These are phyloP conservation scores for Chaenocephalus aceratus DNA, from an alignment of 2,113 vertebrate genomes.

Conservation along the genomic window DNA sequence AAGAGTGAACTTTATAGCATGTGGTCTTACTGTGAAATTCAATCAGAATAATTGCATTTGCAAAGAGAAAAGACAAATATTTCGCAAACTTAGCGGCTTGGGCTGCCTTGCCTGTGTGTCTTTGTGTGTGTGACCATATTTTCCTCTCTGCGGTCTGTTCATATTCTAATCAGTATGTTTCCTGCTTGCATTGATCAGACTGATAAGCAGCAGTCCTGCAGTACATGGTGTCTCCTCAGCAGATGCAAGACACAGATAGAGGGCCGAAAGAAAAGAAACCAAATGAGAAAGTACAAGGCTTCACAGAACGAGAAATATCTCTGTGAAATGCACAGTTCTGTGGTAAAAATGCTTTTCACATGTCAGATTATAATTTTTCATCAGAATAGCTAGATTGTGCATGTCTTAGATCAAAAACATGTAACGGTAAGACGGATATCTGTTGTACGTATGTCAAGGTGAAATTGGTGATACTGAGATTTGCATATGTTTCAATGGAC, in stretches of 20 bases:
- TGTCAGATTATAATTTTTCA: neutral
- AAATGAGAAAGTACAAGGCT: slow-evolving; percentile 25
- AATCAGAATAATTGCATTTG: slow-evolving; percentile 31
- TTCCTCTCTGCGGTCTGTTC: slow-evolving; percentile 74
- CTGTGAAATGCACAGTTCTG: neutral
- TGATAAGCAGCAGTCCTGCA: slow-evolving; percentile 60
- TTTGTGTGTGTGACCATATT: slow-evolving; percentile 27
- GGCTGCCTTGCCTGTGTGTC: neutral
- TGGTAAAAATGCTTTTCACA: neutral
- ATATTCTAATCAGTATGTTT: slow-evolving; percentile 74
- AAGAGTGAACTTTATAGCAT: slow-evolving; percentile 29
- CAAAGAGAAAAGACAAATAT: slow-evolving; percentile 42
- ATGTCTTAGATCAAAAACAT: neutral
- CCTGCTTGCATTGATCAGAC: slow-evolving; percentile 70
- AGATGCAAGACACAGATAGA: slow-evolving; percentile 64
- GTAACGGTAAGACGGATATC: neutral
- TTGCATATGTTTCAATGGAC: neutral
- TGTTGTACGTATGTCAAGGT: neutral
- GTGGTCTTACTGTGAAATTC: slow-evolving; percentile 44
- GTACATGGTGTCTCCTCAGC: slow-evolving; percentile 64
- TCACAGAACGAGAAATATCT: slow-evolving; percentile 25
- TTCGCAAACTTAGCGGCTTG: neutral
- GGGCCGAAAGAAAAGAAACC: slow-evolving; percentile 30
- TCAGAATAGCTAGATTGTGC: neutral
- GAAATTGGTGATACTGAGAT: neutral